These are phyloP conservation scores for Drosophila anomalata DNA, from an alignment of 2,888 invertebrate genomes.

Conservation along the genomic window DNA sequence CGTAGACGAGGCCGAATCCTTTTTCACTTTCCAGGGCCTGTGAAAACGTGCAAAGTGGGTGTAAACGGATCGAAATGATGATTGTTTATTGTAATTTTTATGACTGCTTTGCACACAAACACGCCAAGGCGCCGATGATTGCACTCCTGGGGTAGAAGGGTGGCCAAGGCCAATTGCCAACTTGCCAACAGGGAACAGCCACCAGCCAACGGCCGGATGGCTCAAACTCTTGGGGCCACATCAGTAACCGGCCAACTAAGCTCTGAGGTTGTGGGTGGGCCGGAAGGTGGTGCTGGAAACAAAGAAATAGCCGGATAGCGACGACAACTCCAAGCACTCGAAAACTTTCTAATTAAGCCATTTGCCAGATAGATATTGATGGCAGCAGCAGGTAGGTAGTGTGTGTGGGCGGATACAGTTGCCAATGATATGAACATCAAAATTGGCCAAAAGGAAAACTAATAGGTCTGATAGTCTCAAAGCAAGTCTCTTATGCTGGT, in stretches of 20 bases:
- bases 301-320: constrained; percentile 14
- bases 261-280: constrained; percentile 13
- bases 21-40: constrained; percentile 65
- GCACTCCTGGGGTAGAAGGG: constrained; percentile 48
- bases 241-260: constrained; percentile 12
- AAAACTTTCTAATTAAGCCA: constrained; percentile 71
- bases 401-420: constrained; percentile 25
- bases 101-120: constrained; percentile 81
- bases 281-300: neutral
- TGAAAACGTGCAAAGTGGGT: constrained; percentile 81
- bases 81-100: constrained; percentile 81
- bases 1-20: constrained; percentile 63
- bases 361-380: constrained; percentile 47
- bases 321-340: constrained; percentile 49
- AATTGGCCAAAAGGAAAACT: neutral
- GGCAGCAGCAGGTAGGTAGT: constrained; percentile 8
- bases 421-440: constrained; percentile 17
- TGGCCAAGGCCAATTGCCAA: constrained; percentile 28
- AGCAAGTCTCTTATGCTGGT: neutral
- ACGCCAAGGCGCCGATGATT: constrained; percentile 78
- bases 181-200: constrained; percentile 7
- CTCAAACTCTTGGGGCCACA: constrained; percentile 32
- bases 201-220: constrained; percentile 20
- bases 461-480: neutral
- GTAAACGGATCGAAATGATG: constrained; percentile 78